A percentile compares a stretch with the other conserved stretches of the same genome.
Conservation (phyloP, 2,113 vertebrate species). For the Periophthalmus modestus region DNA sequence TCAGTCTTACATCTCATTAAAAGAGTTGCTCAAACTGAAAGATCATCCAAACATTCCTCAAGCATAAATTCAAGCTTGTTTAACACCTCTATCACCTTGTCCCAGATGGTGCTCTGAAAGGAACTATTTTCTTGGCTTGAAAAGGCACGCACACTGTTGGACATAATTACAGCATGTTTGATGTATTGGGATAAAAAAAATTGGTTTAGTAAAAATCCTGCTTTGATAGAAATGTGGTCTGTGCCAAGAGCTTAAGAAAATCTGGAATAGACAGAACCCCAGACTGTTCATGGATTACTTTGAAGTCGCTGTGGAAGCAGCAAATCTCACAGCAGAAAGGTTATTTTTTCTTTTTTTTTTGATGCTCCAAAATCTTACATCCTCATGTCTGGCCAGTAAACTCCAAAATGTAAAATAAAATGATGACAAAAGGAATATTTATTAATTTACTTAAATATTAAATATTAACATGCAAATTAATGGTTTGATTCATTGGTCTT, state of each 20-base stretch:
- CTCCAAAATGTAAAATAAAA: neutral
- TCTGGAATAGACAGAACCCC: neutral
- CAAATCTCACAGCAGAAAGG: neutral
- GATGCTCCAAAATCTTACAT: neutral
- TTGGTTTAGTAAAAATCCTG: neutral
- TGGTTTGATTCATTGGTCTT: neutral
- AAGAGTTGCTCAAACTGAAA: neutral
- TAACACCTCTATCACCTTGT: neutral
- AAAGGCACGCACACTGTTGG: neutral
- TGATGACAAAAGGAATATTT: too few species aligned
- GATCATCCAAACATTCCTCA: neutral
- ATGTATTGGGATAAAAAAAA: neutral
- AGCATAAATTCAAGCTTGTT: neutral
- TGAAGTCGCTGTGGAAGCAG: neutral
- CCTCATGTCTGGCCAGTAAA: neutral
- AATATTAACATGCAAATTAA: neutral
- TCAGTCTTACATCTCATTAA: neutral
- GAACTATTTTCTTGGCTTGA: neutral
- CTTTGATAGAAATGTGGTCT: neutral
- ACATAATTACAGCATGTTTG: neutral
- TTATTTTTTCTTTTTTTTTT: neutral
- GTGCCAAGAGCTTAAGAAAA: slow-evolving; percentile 3
- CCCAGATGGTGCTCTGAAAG: neutral
- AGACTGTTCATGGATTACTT: neutral
- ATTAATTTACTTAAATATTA: too few species aligned